phyloP scores from a whole-genome alignment of 2,797 vertebrate genomes.

The Siniperca undulata region DNA sequence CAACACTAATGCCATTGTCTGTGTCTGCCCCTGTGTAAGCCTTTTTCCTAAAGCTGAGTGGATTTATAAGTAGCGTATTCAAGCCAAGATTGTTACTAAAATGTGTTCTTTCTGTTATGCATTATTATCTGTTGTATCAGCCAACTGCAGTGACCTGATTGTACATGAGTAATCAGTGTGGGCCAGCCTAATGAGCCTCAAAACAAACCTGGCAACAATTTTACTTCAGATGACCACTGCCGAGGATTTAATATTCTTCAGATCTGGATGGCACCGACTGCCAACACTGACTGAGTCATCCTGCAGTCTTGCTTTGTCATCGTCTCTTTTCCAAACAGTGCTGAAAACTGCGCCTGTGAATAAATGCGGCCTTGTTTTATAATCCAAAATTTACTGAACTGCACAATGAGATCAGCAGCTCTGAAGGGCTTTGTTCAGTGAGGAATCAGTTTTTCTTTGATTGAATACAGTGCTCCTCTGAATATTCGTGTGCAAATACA shows the following conservation, averaged over 20 bases:
- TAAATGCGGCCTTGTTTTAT: slow-evolving; percentile 59
- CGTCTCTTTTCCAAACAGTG: slow-evolving; percentile 41
- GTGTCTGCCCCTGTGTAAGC: slow-evolving; percentile 61
- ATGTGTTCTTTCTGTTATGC: slow-evolving; percentile 47
- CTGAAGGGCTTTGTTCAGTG: slow-evolving; percentile 55
- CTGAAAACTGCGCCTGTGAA: slow-evolving; percentile 43
- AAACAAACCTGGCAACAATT: slow-evolving; percentile 68
- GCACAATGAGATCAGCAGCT: slow-evolving; percentile 62
- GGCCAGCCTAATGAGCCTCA: slow-evolving; percentile 60
- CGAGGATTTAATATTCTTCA: slow-evolving; percentile 66
- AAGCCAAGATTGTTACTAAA: slow-evolving; percentile 64
- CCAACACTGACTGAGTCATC: slow-evolving; percentile 67
- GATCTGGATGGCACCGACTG: slow-evolving; percentile 55
- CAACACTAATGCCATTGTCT: slow-evolving; percentile 78
- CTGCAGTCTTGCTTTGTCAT: slow-evolving; percentile 60
- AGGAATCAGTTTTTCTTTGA: slow-evolving; percentile 60
- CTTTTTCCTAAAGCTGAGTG: slow-evolving; percentile 69
- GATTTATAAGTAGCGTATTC: slow-evolving; percentile 63
- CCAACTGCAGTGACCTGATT: slow-evolving; percentile 63
- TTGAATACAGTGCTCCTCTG: slow-evolving; percentile 53
- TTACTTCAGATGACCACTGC: slow-evolving; percentile 65
- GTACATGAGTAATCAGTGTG: slow-evolving; percentile 58
- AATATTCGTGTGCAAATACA: slow-evolving; percentile 58
- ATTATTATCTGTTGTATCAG: slow-evolving; percentile 62
- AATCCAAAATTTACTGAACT: slow-evolving; percentile 56